Evolutionary conservation across 2,888 invertebrate genomes (phyloP), one percentile per base, ranked within the genome.

Genomic region (Leucophenga montana): DNA sequence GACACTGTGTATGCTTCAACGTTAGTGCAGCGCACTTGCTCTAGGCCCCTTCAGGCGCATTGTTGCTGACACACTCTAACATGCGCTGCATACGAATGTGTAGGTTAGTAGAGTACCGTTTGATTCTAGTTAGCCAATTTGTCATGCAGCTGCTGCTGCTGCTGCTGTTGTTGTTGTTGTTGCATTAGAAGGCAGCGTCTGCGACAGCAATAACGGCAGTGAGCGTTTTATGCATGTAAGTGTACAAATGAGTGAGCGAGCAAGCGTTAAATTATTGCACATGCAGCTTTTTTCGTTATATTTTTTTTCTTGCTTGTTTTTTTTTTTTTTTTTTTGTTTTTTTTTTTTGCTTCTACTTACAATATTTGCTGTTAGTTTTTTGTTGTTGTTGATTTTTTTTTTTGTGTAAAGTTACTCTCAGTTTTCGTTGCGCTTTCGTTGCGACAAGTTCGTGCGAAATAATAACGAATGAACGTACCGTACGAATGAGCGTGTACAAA

Each of bases 401-500:
- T 57, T 27, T 22, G 22, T 44, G 18, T 64, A 48, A 64, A 64
- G 46, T 64, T 48, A 78, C 72, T 75, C 84, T 84, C 84, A 86
- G 86, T 86, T 85, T 85, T 86, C 80, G 84, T 84, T 78, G 81
- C 80, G 86, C 87, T 80, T 78, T 78, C 85, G 85, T 82, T 85
- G 86, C 82, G 87, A 85, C 80, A 79, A 86, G 86, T 87, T 83
- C 16, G 14, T 14, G 22, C 13, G 8, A 27, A 66, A 66, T 22
- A 56, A 56, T 8, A 53, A 54, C 48, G 33, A 66, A 66, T 22
- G 39, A 61, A 18, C 31, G 39, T 18, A n/a, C n/a, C n/a, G n/a
- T n/a, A n/a, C n/a, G n/a, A n/a, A n/a, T n/a, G n/a, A n/a, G n/a
- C n/a, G n/a, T n/a, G n/a, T n/a, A 27, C 56, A 56, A 27, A 16